A percentile compares a stretch with the other conserved stretches of the same genome.
Conservation (phyloP, 1,140 invertebrate genomes). For the Mylabris phalerata region DNA sequence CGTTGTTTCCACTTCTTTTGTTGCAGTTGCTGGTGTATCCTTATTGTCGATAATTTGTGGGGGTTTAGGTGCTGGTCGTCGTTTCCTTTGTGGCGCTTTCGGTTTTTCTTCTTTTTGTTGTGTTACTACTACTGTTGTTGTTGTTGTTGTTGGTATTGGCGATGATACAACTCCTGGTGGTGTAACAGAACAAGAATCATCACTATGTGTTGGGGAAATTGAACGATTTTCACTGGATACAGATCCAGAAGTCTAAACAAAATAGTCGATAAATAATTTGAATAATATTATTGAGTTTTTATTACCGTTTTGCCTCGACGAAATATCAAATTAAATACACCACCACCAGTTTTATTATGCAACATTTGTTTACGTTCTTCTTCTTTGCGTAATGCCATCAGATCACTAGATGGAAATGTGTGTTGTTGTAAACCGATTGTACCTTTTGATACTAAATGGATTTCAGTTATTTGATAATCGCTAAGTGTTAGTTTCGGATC, state of each 20-base stretch:
- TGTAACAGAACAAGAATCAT: slow-evolving; percentile 38
- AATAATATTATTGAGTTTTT: background rate
- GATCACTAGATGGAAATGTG: slow-evolving; percentile 55
- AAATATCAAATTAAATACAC: slow-evolving; percentile 51
- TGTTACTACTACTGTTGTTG: slow-evolving; percentile 17
- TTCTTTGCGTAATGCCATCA: slow-evolving; percentile 54
- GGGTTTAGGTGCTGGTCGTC: slow-evolving; percentile 55
- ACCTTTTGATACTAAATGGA: slow-evolving; percentile 53
- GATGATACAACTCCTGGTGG: slow-evolving; percentile 29
- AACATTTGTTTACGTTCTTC: slow-evolving; percentile 48
- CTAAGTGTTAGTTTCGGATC: slow-evolving; percentile 51
- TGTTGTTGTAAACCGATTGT: slow-evolving; percentile 43
- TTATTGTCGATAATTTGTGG: slow-evolving; percentile 33
- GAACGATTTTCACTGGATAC: slow-evolving; percentile 39
- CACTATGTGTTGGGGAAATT: slow-evolving; percentile 39
- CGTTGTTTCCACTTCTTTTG: background rate
- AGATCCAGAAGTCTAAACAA: slow-evolving; percentile 38
- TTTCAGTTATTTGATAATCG: slow-evolving; percentile 61
- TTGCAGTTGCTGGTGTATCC: background rate
- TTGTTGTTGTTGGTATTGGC: slow-evolving; percentile 16
- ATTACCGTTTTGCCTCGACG: slow-evolving; percentile 38
- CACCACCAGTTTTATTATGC: slow-evolving; percentile 43
- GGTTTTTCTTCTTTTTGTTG: slow-evolving; percentile 44
- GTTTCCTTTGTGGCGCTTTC: slow-evolving; percentile 46
- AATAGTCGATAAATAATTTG: background rate